phyloP scores from a whole-genome alignment of 2,888 invertebrate genomes.

The Apamea anceps region DNA sequence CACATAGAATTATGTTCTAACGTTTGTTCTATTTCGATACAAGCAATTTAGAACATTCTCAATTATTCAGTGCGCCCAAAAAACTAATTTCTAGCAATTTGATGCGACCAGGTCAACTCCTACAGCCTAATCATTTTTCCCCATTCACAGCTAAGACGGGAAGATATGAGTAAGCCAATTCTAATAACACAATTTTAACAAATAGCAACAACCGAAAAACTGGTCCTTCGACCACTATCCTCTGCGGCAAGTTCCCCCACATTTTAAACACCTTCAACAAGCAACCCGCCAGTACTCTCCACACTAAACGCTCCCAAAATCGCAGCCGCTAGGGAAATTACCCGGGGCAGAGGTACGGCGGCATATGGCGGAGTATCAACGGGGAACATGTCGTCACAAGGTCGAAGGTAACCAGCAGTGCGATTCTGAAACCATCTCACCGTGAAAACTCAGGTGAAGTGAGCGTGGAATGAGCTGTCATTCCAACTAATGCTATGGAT shows the following conservation, averaged over 20 bases:
- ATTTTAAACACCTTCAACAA: neutral
- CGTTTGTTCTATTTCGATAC: neutral
- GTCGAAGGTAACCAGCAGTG: conserved; percentile 51
- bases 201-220: neutral
- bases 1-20: too few relatives aligned
- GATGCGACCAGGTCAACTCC: neutral
- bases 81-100: neutral
- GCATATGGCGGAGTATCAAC: conserved; percentile 51
- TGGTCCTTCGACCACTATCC: neutral
- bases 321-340: conserved; percentile 69
- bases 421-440: too few relatives aligned
- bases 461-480: too few relatives aligned
- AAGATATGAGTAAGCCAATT: too few relatives aligned
- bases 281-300: conserved; percentile 24
- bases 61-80: neutral
- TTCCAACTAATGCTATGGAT: too few relatives aligned
- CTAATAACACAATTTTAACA: neutral
- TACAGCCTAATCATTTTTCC: neutral
- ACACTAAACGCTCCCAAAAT: conserved; percentile 53
- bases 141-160: too few relatives aligned
- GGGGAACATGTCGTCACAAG: conserved; percentile 59
- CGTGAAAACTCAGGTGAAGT: too few relatives aligned
- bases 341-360: conserved; percentile 58
- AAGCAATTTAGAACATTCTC: neutral
- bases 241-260: neutral